A percentile compares a stretch with the other conserved stretches of the same genome.
Evolutionary conservation across 30 jellyfish, hydroid and myxozoan species (phyloP).

Genomic region (Aurelia coerulea): DNA sequence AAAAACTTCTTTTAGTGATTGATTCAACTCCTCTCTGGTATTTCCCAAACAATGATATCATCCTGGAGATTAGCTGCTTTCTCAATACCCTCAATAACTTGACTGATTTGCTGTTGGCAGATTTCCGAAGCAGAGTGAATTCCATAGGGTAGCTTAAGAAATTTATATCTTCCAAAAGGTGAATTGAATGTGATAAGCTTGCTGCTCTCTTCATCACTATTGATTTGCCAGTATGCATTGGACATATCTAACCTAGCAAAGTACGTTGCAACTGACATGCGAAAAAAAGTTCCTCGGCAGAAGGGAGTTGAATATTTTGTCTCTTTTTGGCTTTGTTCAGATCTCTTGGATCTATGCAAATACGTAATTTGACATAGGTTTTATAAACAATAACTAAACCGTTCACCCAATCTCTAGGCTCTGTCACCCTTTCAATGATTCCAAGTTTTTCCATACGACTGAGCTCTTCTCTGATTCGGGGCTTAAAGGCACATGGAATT

Average conservation of each 20-base stretch:
- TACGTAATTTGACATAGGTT: conserved; percentile 54
- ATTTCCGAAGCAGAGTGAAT: conserved; percentile 8
- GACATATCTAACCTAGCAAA: conserved; percentile 58
- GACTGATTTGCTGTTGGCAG: too few relatives aligned
- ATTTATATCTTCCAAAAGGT: conserved; percentile 43
- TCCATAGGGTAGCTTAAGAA: conserved; percentile 29
- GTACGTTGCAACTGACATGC: conserved; percentile 53
- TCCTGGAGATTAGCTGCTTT: too few relatives aligned
- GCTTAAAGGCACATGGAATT: too few relatives aligned
- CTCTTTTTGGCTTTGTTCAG: conserved; percentile 42
- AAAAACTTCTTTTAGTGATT: background rate
- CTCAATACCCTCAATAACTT: too few relatives aligned
- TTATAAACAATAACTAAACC: conserved; percentile 56
- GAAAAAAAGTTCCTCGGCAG: conserved; percentile 45
- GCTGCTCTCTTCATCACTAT: conserved; percentile 45
- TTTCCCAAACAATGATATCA: too few relatives aligned
- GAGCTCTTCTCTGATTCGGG: too few relatives aligned
- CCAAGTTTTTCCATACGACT: too few relatives aligned
- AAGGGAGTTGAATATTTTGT: conserved; percentile 11
- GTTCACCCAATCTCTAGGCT: conserved; percentile 89
- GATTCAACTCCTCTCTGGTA: too few relatives aligned
- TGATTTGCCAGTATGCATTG: conserved; percentile 49
- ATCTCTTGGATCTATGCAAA: conserved; percentile 38
- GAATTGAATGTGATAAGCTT: conserved; percentile 40
- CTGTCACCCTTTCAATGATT: conserved; percentile 17